phyloP scores from a whole-genome alignment of 2,888 invertebrate species.

The Heteropelma amictum region DNA sequence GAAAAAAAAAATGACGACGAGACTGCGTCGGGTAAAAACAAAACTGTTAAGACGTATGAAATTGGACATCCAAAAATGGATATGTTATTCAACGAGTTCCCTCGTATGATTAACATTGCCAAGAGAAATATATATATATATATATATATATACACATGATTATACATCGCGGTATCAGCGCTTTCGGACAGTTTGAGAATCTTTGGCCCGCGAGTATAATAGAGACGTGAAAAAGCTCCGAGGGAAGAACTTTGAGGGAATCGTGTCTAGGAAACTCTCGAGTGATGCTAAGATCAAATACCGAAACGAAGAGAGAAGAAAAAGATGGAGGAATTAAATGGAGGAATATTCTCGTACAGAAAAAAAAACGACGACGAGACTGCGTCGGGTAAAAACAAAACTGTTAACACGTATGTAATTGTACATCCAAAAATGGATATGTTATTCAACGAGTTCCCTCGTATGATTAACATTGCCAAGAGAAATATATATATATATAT shows the following conservation, averaged over 20 bases:
- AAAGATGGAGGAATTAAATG: not conserved
- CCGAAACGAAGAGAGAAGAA: constrained; percentile 9
- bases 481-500: constrained; percentile 51
- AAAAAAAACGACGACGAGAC: not conserved
- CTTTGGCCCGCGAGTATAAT: not conserved
- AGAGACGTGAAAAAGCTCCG: not conserved
- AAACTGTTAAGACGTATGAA: too few relatives aligned
- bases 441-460: too few relatives aligned
- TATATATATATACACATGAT: too few relatives aligned
- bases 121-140: too few relatives aligned
- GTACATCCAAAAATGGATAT: too few relatives aligned
- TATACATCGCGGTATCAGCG: constrained; percentile 32
- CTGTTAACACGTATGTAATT: too few relatives aligned
- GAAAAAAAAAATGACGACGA: not conserved
- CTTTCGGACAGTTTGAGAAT: not conserved
- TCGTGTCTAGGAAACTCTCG: not conserved
- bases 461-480: too few relatives aligned
- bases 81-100: too few relatives aligned
- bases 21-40: too few relatives aligned
- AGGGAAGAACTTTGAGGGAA: constrained; percentile 34
- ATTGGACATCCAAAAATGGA: too few relatives aligned
- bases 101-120: too few relatives aligned
- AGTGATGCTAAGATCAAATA: constrained; percentile 14
- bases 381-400: too few relatives aligned
- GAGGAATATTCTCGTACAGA: not conserved